A percentile compares a stretch with the other conserved stretches of the same genome.
These are phyloP conservation scores for Thaumatotibia leucotreta DNA, from an alignment of 1,140 invertebrate species.

Conservation along the genomic window DNA sequence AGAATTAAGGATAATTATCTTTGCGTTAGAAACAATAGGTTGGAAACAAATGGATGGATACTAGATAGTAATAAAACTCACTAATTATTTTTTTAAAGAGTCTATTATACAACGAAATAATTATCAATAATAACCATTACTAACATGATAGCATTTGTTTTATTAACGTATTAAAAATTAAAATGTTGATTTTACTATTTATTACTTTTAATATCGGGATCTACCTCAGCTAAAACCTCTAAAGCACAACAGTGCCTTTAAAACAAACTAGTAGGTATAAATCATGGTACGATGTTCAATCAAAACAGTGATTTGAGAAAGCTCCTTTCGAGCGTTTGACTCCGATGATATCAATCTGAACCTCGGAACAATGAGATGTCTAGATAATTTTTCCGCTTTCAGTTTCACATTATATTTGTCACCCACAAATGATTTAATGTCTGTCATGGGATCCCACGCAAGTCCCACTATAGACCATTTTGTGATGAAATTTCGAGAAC, in stretches of 20 bases:
- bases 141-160: no score
- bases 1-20: no score
- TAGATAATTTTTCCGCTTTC: slow-evolving; percentile 23
- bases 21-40: no score
- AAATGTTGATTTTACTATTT: no score
- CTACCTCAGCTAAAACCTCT: not conserved
- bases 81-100: no score
- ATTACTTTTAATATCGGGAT: not conserved
- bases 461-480: slow-evolving; percentile 1
- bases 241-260: not conserved
- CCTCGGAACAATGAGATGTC: slow-evolving; percentile 24
- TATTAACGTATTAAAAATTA: no score
- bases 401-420: slow-evolving; percentile 27
- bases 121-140: no score
- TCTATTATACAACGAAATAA: no score
- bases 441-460: slow-evolving; percentile 23
- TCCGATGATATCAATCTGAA: slow-evolving; percentile 24
- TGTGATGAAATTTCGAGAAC: slow-evolving; percentile 22
- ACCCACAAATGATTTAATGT: slow-evolving; percentile 21
- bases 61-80: no score
- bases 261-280: not conserved
- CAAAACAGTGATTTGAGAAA: slow-evolving; percentile 7
- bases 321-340: slow-evolving; percentile 3
- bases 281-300: not conserved
- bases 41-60: no score